Conservation (phyloP, 2,113 vertebrate genomes). For the Phyllopteryx taeniolatus region DNA sequence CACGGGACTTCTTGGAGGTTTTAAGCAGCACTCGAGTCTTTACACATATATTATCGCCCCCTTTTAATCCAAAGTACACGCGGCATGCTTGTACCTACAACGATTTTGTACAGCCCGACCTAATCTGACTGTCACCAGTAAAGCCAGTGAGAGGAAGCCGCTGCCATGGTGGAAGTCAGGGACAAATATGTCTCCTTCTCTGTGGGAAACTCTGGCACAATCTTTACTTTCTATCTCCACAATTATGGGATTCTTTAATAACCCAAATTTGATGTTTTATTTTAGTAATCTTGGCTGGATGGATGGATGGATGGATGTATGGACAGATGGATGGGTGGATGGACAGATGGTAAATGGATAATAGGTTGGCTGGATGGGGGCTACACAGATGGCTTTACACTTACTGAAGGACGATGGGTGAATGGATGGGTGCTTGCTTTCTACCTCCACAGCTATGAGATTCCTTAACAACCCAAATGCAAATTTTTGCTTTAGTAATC, state of each 20-base stretch:
- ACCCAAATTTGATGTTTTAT: background rate
- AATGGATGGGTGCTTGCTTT: background rate
- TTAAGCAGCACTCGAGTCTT: slow-evolving; percentile 61
- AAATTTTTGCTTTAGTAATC: background rate
- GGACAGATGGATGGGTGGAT: background rate
- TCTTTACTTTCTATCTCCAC: slow-evolving; percentile 19
- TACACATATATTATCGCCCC: slow-evolving; percentile 68
- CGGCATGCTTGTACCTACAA: slow-evolving; percentile 67
- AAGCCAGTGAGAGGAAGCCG: slow-evolving; percentile 46
- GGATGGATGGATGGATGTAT: background rate
- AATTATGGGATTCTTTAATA: slow-evolving; percentile 2
- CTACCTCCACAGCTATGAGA: background rate
- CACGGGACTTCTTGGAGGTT: slow-evolving; percentile 59
- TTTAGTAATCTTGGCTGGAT: background rate
- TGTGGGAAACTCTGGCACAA: slow-evolving; percentile 41
- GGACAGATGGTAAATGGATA: background rate
- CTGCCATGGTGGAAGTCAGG: slow-evolving; percentile 25
- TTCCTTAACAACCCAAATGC: background rate
- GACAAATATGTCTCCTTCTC: slow-evolving; percentile 38
- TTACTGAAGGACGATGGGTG: no score
- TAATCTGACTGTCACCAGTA: slow-evolving; percentile 64
- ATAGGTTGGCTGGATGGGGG: background rate
- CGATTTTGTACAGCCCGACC: slow-evolving; percentile 46
- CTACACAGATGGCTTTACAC: no score
- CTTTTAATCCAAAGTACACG: slow-evolving; percentile 70